Evolutionary conservation across 2,888 invertebrate species (phyloP), one percentile per base, ranked within the genome.

Genomic region (Tenthredo amoena): DNA sequence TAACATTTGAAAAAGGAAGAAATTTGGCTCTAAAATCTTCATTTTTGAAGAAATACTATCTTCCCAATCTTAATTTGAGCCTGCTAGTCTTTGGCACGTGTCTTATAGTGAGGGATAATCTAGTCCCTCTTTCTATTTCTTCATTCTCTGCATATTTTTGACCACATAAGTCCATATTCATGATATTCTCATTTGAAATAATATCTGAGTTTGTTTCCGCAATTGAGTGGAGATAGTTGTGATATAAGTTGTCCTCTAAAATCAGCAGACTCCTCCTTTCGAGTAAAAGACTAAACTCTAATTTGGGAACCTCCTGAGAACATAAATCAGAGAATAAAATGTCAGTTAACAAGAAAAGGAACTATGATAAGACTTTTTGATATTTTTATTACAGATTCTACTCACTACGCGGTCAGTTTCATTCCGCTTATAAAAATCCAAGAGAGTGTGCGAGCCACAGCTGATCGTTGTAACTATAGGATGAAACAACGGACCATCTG

Each of bases 401-500:
- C 91, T 92, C 87, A 92, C 92, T 84, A 93, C 90, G 65, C 93
- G 92, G 74, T 94, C 94, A 84, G 89, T 91, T 21, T 93, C 91
- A 77, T 92, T 89, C 37, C 94, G 94, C 90, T 96, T 94, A 87
- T 96, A 95, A 93, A 99, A 98, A 92, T 98, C 97, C 72, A 99
- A 94, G n/a, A 99, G 93, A 15, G 97, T 97, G 92, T 99, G 98
- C 0, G 98, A 98, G 0, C 99, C 98, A 89, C 98, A 96, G 77
- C 97, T 98, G 86, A 99, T 96, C 0, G 99, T 99, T 26, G 98
- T 97, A 85, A 99, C 97, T 18, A 97, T 97, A 0, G 99, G 99
- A 93, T 96, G 96, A 93, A 99, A 99, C 21, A 99, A 94, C 0
- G 98, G 97, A 0, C 99, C 99, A 94, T 99, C 99, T 37, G 97